Evolutionary conservation across 1,140 invertebrate species (phyloP).

Genomic region (Drosophila guanche): DNA sequence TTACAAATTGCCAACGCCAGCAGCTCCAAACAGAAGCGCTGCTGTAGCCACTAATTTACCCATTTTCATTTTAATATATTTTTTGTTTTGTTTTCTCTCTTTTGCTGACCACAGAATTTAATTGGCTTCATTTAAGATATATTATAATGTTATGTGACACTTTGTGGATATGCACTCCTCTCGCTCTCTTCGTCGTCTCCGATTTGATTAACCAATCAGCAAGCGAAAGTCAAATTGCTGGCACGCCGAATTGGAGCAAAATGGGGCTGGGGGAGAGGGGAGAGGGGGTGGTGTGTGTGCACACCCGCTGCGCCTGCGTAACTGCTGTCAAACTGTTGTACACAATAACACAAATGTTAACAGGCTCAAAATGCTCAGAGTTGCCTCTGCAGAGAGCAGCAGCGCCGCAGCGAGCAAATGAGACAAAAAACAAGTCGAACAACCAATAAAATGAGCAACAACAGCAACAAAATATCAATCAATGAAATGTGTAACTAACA

Average conservation of each 20-base stretch:
- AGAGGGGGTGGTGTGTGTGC: slow-evolving; percentile 2
- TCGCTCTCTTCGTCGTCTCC: not conserved
- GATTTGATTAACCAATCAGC: slow-evolving; percentile 72
- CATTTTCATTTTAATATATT: slow-evolving; percentile 21
- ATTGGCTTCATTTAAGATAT: slow-evolving; percentile 22
- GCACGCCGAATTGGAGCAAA: slow-evolving; percentile 25
- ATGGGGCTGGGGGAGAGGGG: slow-evolving; percentile 6
- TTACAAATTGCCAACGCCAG: slow-evolving; percentile 52
- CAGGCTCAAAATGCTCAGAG: slow-evolving; percentile 68
- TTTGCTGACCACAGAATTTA: slow-evolving; percentile 35
- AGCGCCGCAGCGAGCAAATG: slow-evolving; percentile 12
- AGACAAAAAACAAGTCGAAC: slow-evolving; percentile 44
- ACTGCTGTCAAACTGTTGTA: slow-evolving; percentile 75
- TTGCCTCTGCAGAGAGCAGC: no score
- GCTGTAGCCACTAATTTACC: slow-evolving; percentile 28
- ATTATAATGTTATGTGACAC: slow-evolving; percentile 31
- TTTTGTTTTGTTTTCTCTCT: not conserved
- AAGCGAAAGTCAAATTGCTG: slow-evolving; percentile 70
- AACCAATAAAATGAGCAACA: slow-evolving; percentile 40
- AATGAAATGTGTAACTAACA: slow-evolving; percentile 42
- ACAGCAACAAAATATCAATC: slow-evolving; percentile 17
- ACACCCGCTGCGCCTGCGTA: slow-evolving; percentile 53
- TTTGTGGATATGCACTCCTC: slow-evolving; percentile 30
- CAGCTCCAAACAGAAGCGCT: slow-evolving; percentile 34
- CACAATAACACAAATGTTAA: slow-evolving; percentile 79